Conservation (phyloP, 2,113 vertebrate genomes). For the Rhinichthys klamathensis region DNA sequence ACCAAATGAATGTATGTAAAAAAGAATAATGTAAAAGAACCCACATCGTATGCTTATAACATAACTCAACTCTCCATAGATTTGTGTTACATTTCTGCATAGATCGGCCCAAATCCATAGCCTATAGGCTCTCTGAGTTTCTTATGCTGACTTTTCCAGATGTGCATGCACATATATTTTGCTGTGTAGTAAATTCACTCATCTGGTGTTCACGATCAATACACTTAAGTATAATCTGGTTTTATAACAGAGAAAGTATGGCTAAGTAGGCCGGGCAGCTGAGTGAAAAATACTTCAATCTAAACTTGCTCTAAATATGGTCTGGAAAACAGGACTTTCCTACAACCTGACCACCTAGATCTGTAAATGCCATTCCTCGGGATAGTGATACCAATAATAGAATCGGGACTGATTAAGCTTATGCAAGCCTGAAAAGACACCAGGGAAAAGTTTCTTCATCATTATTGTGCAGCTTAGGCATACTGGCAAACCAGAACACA, state of each 20-base stretch:
- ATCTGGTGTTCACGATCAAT: neutral
- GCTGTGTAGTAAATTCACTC: neutral
- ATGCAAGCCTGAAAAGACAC: neutral
- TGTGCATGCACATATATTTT: neutral
- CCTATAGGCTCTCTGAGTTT: neutral
- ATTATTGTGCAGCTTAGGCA: neutral
- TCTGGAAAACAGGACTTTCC: slow-evolving; percentile 32
- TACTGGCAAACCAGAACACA: neutral
- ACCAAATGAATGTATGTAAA: neutral
- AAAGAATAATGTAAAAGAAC: too few species aligned
- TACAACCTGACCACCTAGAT: slow-evolving; percentile 23
- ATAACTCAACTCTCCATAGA: neutral
- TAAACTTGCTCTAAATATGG: slow-evolving; percentile 21
- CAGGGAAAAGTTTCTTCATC: neutral
- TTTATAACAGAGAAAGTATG: slow-evolving; percentile 20
- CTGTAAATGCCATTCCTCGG: neutral
- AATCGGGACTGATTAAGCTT: neutral
- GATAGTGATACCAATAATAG: slow-evolving; percentile 27
- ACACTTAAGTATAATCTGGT: slow-evolving; percentile 38
- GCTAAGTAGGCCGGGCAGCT: slow-evolving; percentile 13
- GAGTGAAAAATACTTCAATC: neutral
- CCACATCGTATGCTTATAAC: neutral
- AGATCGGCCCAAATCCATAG: neutral
- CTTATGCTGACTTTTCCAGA: neutral
- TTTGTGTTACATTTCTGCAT: neutral